Evolutionary conservation across 1,140 invertebrate genomes (phyloP), one percentile per base, ranked within the genome.

Genomic region (Nilaparvata lugens): DNA sequence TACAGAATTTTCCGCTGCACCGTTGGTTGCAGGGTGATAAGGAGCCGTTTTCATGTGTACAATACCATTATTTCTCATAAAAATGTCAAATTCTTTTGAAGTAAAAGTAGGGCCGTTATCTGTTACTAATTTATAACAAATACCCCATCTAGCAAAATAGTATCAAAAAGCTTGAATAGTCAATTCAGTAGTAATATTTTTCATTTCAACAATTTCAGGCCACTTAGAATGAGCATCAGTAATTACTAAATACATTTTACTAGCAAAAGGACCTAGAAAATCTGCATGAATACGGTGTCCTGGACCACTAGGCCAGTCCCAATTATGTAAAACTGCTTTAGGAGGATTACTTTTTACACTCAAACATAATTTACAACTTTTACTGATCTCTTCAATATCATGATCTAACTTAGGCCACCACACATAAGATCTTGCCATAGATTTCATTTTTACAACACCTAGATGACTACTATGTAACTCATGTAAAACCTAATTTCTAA

Each of bases 201-300:
- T 25, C 24, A 67, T 24, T 16, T 31, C 28, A n/a, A 54, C 42
- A 13, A 75, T 67, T 57, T 78, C 72, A 11, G 68, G 63, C 76
- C 74, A 80, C 63, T 79, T 79, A 4, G 72, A n/a, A 61, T 68
- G 71, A 2, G 74, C 70, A 58, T 80, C 76, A 0, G 78, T 70
- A 0, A 80, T 51, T 0, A 79, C 65, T 0, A 80, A 60, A 38
- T 74, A 72, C 62, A 68, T 65, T n/a, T 59, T 65, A 6, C 67
- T 69, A 14, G 66, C 57, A 13, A 77, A 69, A 4, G 73, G 72
- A 18, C 73, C 74, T 16, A 69, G 69, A 67, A 70, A 74, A 69
- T 79, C 76, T 6, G 72, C 60, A 64, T 76, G 76, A 13, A 68
- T 63, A 40, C 68, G 56, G 31, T 65, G 58, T 28, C 25, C 25